phyloP scores from a whole-genome alignment of 2,888 invertebrate species.

The Cheilosia vernalis region DNA sequence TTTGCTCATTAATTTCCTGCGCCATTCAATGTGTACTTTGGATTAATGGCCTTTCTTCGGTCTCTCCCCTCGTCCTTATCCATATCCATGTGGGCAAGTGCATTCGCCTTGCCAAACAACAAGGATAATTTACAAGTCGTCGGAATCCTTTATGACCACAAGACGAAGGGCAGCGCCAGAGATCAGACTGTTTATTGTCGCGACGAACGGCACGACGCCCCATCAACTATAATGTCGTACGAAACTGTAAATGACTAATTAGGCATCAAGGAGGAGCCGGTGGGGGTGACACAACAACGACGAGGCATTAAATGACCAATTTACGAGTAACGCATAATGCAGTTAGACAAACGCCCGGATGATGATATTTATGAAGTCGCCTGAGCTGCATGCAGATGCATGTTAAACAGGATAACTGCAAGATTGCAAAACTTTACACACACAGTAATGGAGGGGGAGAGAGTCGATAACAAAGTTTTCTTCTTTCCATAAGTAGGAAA shows the following conservation, averaged over 20 bases:
- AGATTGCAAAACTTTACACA: slow-evolving; percentile 46
- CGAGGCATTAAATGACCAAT: slow-evolving; percentile 72
- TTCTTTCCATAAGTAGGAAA: slow-evolving; percentile 43
- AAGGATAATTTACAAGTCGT: slow-evolving; percentile 62
- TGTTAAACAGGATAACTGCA: slow-evolving; percentile 72
- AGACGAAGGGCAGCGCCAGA: slow-evolving; percentile 18
- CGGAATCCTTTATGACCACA: slow-evolving; percentile 58
- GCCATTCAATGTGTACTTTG: slow-evolving; percentile 54
- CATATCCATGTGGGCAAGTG: slow-evolving; percentile 41
- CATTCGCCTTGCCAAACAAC: slow-evolving; percentile 52
- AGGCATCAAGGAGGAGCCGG: slow-evolving; percentile 32
- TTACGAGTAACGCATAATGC: slow-evolving; percentile 72
- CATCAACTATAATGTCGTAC: slow-evolving; percentile 71
- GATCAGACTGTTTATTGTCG: slow-evolving; percentile 60
- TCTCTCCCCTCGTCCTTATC: background rate
- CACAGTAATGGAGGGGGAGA: background rate
- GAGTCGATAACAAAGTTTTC: slow-evolving; percentile 69
- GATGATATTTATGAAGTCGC: slow-evolving; percentile 70
- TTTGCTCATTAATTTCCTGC: slow-evolving; percentile 64
- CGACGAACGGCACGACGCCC: slow-evolving; percentile 36
- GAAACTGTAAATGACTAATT: slow-evolving; percentile 74
- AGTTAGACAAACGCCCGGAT: slow-evolving; percentile 60
- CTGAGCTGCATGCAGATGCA: slow-evolving; percentile 73
- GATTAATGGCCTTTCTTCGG: slow-evolving; percentile 62
- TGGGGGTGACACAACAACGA: slow-evolving; percentile 8